Evolutionary conservation across 2,113 vertebrate genomes (phyloP).

Genomic region (Caranx melampygus): DNA sequence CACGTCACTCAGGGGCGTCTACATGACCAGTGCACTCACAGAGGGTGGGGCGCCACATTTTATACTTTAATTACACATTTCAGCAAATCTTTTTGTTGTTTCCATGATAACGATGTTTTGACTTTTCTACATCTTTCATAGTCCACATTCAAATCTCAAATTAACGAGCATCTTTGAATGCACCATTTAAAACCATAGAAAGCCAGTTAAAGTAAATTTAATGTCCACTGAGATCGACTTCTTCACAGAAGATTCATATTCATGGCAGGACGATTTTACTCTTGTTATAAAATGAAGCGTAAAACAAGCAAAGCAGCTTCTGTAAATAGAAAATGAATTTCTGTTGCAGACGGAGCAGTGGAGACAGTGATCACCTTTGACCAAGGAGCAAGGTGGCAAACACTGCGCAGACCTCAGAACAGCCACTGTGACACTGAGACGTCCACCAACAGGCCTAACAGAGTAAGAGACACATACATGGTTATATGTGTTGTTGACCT

Average conservation of each 20-base stretch:
- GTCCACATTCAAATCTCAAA: not conserved
- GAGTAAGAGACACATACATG: slow-evolving; percentile 59
- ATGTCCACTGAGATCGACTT: not conserved
- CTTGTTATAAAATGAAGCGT: not conserved
- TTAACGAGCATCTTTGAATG: not conserved
- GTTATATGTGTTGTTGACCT: too few relatives aligned
- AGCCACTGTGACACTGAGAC: slow-evolving; percentile 85
- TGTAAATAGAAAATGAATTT: not conserved
- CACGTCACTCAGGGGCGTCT: slow-evolving; percentile 91
- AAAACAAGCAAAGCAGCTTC: not conserved
- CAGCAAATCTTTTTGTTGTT: not conserved
- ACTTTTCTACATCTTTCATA: not conserved
- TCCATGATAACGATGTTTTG: not conserved
- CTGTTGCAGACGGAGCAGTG: slow-evolving; percentile 85
- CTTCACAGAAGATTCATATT: not conserved
- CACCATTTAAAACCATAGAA: not conserved
- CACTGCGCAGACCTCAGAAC: slow-evolving; percentile 87
- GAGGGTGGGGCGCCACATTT: slow-evolving; percentile 81
- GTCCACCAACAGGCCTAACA: slow-evolving; percentile 70
- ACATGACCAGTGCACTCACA: slow-evolving; percentile 90
- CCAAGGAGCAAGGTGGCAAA: slow-evolving; percentile 91
- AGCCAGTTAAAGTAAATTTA: not conserved
- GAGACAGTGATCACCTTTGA: slow-evolving; percentile 93
- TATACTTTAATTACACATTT: too few relatives aligned
- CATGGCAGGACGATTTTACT: not conserved